Evolutionary conservation across 2,888 invertebrate genomes (phyloP), one percentile per base, ranked within the genome.

Genomic region (Ormyrus thymus): DNA sequence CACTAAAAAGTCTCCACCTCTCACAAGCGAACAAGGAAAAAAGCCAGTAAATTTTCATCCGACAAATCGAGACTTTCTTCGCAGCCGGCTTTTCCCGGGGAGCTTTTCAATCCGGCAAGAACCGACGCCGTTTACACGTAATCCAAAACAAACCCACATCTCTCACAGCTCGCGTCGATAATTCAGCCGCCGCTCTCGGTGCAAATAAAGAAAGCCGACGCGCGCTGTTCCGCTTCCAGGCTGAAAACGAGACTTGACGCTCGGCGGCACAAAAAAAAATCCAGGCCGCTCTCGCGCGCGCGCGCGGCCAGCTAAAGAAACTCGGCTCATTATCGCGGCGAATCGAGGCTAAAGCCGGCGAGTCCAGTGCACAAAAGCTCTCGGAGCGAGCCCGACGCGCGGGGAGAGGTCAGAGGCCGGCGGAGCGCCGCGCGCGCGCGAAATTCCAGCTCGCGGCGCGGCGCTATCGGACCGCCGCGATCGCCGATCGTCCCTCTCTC

Each of bases 211-310:
- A 65, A 65, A 65, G 58, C 72, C 3, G 50, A 46, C 43, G 13
- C 43, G 64, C 15, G 1, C 48, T 53, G n/a, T 9, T 11, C 55
- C n/a, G 8, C 59, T 58, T 48, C 0, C n/a, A 29, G 6, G 15
- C 11, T 45, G 55, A n/a, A n/a, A 68, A 69, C 61, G 55, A 69
- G 15, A 62, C 68, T 62, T 48, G 56, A 56, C 48, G n/a, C 45
- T 45, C 50, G 46, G n/a, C 43, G 56, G 7, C n/a, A 64, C 46
- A 56, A 68, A 72, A 69, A 72, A 69, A 74, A 59, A 70, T 70
- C 68, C 64, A 51, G 74, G 64, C n/a, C 78, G 69, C 64, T 70
- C 62, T 65, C 64, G 9, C 74, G 45, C 46, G 53, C 53, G n/a
- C 10, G n/a, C 48, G 10, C 11, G 10, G 11, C 50, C 55, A 50